Percentiles rank a stretch among this genome's conserved stretches.
These are phyloP conservation scores for Tipula unca DNA, from an alignment of 2,888 invertebrate genomes.

Conservation along the genomic window DNA sequence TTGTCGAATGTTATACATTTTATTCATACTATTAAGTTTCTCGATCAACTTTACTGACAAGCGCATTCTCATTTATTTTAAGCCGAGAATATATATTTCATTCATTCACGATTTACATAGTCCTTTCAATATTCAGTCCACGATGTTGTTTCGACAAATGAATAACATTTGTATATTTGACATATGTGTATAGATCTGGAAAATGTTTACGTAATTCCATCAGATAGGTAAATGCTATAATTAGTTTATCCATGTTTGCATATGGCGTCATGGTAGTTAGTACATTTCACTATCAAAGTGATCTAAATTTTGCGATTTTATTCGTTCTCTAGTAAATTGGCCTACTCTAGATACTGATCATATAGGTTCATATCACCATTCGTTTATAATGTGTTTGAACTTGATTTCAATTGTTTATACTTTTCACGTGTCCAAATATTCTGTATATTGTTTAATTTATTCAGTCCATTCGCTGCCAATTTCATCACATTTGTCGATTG, in stretches of 20 bases:
- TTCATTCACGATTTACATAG: not conserved
- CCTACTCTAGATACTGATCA: no score
- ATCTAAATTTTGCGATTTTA: no score
- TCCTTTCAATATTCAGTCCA: not conserved
- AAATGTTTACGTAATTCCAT: not conserved
- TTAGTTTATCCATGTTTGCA: not conserved
- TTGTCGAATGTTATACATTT: no score
- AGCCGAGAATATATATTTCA: not conserved
- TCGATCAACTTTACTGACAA: not conserved
- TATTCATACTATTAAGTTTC: not conserved
- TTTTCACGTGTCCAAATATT: not conserved
- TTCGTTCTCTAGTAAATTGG: not conserved
- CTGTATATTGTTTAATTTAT: not conserved
- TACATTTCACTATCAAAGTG: not conserved
- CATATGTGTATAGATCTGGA: not conserved
- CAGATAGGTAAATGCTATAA: not conserved
- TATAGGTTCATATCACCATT: no score
- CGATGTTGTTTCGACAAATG: not conserved
- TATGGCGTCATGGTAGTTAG: not conserved
- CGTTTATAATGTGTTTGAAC: no score
- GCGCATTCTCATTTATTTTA: not conserved
- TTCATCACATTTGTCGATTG: not conserved
- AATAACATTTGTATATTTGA: not conserved
- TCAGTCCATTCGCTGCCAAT: not conserved
- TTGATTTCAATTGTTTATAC: not conserved